Percentiles rank a stretch among this genome's conserved stretches.
Evolutionary conservation across 2,113 vertebrate genomes (phyloP).

Genomic region (Cinclus mexicanus): DNA sequence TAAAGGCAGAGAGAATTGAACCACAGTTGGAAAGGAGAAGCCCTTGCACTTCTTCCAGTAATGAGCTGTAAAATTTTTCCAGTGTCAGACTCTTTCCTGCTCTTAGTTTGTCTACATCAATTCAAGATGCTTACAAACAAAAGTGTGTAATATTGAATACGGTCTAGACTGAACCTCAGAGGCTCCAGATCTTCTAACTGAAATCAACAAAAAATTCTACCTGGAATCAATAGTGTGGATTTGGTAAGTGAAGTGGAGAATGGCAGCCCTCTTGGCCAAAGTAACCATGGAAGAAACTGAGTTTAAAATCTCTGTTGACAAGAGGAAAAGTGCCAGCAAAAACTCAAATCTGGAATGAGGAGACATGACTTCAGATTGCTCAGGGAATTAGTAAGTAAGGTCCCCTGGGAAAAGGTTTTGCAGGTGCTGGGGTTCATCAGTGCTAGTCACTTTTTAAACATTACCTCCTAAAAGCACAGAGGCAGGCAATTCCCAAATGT

Average conservation of each 20-base stretch:
- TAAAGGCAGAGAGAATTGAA: not conserved
- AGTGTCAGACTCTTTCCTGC: not conserved
- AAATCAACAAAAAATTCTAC: not conserved
- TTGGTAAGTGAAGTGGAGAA: not conserved
- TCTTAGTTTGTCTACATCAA: not conserved
- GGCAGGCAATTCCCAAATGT: not conserved
- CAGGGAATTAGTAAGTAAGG: not conserved
- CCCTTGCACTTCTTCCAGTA: not conserved
- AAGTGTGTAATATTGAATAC: not conserved
- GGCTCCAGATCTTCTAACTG: not conserved
- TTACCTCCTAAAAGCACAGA: not conserved
- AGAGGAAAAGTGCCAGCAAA: not conserved
- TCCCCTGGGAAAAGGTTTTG: not conserved
- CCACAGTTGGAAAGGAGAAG: not conserved
- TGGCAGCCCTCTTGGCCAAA: not conserved
- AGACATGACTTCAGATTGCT: not conserved
- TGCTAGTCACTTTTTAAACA: not conserved
- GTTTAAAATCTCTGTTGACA: not conserved
- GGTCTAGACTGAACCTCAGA: not conserved
- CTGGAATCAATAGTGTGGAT: not conserved
- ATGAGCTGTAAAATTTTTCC: not conserved
- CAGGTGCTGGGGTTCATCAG: not conserved
- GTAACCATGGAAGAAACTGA: not conserved
- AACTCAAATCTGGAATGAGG: not conserved
- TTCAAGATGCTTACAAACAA: not conserved